Base-by-base conservation (phyloP, 2,888 invertebrate genomes). In the Spialia ferax region DNA sequence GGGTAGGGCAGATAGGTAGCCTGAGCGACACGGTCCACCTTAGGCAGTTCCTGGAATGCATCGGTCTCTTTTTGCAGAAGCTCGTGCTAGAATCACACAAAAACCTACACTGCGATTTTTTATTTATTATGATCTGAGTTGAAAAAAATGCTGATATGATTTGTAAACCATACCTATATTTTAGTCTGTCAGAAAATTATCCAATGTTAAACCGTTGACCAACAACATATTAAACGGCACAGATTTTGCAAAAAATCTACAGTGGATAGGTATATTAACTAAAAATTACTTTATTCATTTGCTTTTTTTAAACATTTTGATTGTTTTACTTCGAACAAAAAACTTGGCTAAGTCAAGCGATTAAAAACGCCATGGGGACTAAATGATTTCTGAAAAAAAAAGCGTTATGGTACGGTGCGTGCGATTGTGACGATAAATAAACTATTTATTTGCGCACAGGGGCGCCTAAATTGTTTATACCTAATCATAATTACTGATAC, bases 21-120 rank as follows among this genome's bases (percentile, higher is more conserved):
- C 74, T 82, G 77, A 79, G 79, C 79, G 84, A 84, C 84, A 85
- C 81, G 83, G 84, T 82, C 79, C 85, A 84, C 86, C 88, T 87
- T 88, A 85, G 88, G 89, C 90, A 87, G 85, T 93, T 65, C 89
- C 86, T 81, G 85, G 91, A 92, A 92, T 89, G 91, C 90, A 88
- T 86, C 87, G 89, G 85, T 85, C 86, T 83, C 86, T 84, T 88
- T 92, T 87, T 86, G 89, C 83, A 88, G 88, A 90, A 87, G 88
- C 89, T 87, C 84, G 80, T 86, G 83, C 81, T 85, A 85, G 82
- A 75, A 69, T 78, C 79, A 80, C 81, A 80, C 81, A 81, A 50
- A 64, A 65, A 87, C 86, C 87, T 82, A n/a, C n/a, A 73, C 82
- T 74, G 78, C 75, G 77, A 67, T 29, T 29, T 29, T 29, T 29